phyloP scores from a whole-genome alignment of 1,140 invertebrate genomes.

The Panagrolaimus sp. region DNA sequence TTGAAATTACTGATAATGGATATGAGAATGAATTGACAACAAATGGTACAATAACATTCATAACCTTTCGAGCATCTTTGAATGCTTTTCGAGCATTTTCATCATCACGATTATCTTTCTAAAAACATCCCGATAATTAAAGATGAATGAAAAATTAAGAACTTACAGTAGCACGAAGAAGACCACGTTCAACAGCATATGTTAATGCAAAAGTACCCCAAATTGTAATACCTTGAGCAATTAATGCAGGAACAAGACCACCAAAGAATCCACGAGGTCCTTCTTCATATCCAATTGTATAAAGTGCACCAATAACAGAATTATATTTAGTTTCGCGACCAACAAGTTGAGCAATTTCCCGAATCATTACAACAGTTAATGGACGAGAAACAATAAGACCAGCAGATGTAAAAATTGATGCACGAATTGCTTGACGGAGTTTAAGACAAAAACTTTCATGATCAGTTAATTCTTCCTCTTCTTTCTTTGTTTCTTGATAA shows the following conservation, averaged over 20 bases:
- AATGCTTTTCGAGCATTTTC: conserved; percentile 30
- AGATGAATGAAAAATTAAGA: background rate
- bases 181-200: conserved; percentile 40
- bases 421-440: conserved; percentile 46
- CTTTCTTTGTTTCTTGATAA: conserved; percentile 20
- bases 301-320: conserved; percentile 27
- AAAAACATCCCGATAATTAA: conserved; percentile 19
- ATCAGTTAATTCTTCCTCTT: conserved; percentile 43
- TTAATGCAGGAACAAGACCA: conserved; percentile 39
- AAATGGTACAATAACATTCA: conserved; percentile 42
- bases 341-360: conserved; percentile 56
- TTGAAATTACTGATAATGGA: conserved; percentile 52
- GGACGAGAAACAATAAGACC: conserved; percentile 33
- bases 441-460: conserved; percentile 32
- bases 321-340: conserved; percentile 51
- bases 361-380: conserved; percentile 48
- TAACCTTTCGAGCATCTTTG: conserved; percentile 22
- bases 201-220: conserved; percentile 36
- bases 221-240: conserved; percentile 44
- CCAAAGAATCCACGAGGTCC: conserved; percentile 50
- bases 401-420: conserved; percentile 33
- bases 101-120: conserved; percentile 34
- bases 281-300: conserved; percentile 49
- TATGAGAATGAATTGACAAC: conserved; percentile 45
- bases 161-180: conserved; percentile 17